Evolutionary conservation across 2,888 invertebrate genomes (phyloP), one percentile per base, ranked within the genome.

Genomic region (Caenorhabditis panamensis): DNA sequence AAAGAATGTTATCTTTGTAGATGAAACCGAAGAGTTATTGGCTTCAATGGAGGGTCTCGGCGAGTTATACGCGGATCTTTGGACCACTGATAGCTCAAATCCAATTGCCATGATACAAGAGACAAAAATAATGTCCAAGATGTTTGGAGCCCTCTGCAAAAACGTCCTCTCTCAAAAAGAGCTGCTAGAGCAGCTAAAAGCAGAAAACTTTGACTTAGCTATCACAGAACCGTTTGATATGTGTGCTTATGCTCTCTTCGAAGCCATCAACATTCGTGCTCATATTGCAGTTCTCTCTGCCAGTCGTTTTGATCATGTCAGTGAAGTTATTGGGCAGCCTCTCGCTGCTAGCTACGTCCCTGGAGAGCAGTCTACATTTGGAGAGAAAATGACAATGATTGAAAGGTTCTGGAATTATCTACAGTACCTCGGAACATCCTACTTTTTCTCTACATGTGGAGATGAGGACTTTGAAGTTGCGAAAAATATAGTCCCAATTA

Each of bases 181-280:
- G 22, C 49, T 83, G 22, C 31, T 82, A 16, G 80, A 79, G 31
- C 37, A 62, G 31, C 16, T 86, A 41, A 71, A 49, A 61, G 73
- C 59, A 0, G 83, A 84, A 49, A 82, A 85, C 9, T 86, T 75
- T 63, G 86, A 86, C 66, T 41, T 86, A 20, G 84, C 76, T 2
- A 37, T 86, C 6, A 59, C 77, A 1, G 86, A 86, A 37, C 80
- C 79, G 20, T 85, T 86, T 37, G 82, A 84, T 63, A 16, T 51
- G 0, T 86, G 86, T 59, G 83, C 76, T n/a, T 82, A 80, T 53
- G 64, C 81, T 79, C 53, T 82, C 28, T 77, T 84, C 56, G 83
- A 84, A 36, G 75, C 68, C 5, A 53, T 85, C 26, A 71, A 79
- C 16, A 71, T 84, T 31, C 73, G 71, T 22, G 81, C 80, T 11